Conservation (phyloP, 2,113 vertebrate genomes). For the Saguinus imperator region DNA sequence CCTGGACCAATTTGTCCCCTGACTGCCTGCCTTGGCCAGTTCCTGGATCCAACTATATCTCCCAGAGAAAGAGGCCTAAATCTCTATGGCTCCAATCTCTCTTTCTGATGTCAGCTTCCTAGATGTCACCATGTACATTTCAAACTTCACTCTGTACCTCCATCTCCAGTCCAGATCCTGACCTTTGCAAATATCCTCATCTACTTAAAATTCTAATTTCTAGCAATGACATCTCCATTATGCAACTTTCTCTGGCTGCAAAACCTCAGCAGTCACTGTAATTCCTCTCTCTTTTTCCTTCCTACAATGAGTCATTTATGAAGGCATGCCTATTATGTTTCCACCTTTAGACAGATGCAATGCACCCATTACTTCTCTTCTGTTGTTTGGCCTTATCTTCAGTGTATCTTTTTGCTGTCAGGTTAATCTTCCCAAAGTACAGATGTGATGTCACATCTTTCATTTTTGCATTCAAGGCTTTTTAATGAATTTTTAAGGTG, state of each 20-base stretch:
- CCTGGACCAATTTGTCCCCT: background rate
- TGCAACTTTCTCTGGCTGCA: background rate
- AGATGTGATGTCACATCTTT: background rate
- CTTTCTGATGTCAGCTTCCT: background rate
- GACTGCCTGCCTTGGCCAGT: background rate
- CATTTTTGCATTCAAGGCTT: conserved; percentile 31
- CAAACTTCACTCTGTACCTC: background rate
- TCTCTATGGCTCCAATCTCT: background rate
- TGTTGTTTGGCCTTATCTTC: background rate
- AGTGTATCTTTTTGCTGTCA: background rate
- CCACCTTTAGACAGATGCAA: background rate
- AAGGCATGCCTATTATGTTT: background rate
- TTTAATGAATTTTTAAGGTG: conserved; percentile 8
- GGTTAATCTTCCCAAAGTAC: conserved; percentile 37
- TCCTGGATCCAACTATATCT: background rate
- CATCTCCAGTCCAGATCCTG: background rate
- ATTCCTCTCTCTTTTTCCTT: background rate
- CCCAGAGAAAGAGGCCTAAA: background rate
- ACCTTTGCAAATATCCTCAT: background rate
- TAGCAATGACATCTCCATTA: background rate
- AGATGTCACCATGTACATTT: background rate
- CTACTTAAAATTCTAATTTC: conserved; percentile 29
- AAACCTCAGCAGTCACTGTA: conserved; percentile 10
- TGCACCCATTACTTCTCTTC: background rate
- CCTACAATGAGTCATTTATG: background rate